These are phyloP conservation scores for Sapajus apella DNA, from an alignment of 2,113 vertebrate species.

Conservation along the genomic window DNA sequence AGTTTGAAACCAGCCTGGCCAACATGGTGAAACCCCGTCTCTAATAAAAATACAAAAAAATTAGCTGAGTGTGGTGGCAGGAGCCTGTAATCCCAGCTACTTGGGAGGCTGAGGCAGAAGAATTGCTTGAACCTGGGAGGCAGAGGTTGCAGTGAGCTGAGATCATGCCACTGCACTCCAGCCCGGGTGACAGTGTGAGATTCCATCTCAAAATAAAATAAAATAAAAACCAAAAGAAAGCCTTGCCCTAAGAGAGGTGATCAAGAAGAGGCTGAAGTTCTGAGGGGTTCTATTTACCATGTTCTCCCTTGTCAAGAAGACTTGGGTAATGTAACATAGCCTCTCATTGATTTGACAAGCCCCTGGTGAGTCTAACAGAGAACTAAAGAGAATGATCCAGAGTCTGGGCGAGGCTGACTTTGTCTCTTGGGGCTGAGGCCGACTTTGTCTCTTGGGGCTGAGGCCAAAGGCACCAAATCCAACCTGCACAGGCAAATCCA, in stretches of 20 bases:
- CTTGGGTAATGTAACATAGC: neutral
- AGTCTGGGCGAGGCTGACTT: neutral
- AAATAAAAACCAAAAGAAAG: neutral
- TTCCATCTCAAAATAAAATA: too few relatives aligned
- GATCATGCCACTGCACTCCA: too few relatives aligned
- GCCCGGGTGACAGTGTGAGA: too few relatives aligned
- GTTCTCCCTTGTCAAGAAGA: neutral
- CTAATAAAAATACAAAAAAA: too few relatives aligned
- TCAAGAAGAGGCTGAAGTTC: neutral
- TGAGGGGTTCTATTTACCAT: neutral
- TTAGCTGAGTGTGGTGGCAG: too few relatives aligned
- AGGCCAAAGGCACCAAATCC: neutral
- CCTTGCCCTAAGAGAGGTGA: neutral
- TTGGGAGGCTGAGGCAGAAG: too few relatives aligned
- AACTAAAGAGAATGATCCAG: neutral
- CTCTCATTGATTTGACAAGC: neutral
- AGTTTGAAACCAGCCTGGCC: too few relatives aligned
- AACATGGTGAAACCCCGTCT: too few relatives aligned
- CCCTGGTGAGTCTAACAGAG: neutral
- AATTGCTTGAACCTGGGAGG: too few relatives aligned
- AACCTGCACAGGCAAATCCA: neutral
- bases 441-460: neutral
- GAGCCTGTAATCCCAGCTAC: too few relatives aligned
- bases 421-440: neutral
- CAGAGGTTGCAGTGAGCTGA: too few relatives aligned